These are phyloP conservation scores for Nicator chloris DNA, from an alignment of 2,113 vertebrate genomes.

Conservation along the genomic window DNA sequence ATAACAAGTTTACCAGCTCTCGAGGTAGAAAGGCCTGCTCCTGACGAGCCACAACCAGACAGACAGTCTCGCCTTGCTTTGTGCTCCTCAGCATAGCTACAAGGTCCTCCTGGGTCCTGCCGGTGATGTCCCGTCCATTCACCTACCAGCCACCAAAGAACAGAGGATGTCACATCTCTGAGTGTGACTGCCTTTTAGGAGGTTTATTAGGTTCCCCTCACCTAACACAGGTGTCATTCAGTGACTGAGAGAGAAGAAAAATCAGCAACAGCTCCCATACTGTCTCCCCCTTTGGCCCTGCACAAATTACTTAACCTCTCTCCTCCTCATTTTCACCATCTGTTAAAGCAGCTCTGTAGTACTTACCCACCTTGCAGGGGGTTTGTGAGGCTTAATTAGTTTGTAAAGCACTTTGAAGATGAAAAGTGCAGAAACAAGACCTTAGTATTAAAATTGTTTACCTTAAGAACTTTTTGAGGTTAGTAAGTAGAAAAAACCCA, in stretches of 20 bases:
- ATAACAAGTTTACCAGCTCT: conserved; percentile 86
- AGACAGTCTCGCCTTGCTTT: conserved; percentile 88
- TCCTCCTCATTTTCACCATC: conserved; percentile 6
- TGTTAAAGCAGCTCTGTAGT: background rate
- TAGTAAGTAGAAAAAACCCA: conserved; percentile 9
- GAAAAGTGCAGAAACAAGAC: conserved; percentile 18
- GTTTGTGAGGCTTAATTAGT: conserved; percentile 43
- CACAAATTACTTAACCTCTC: conserved; percentile 27
- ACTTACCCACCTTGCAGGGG: conserved; percentile 16
- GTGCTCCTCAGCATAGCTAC: conserved; percentile 94
- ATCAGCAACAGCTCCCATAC: background rate
- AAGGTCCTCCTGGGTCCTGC: conserved; percentile 90
- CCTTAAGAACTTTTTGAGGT: conserved; percentile 19
- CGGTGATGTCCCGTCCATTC: conserved; percentile 87
- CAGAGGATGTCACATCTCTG: background rate
- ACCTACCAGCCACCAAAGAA: conserved; percentile 73
- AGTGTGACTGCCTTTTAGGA: background rate
- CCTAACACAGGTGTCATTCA: background rate
- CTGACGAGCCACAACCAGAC: conserved; percentile 85
- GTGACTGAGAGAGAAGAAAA: background rate
- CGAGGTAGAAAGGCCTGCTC: conserved; percentile 91
- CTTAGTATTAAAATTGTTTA: conserved; percentile 43
- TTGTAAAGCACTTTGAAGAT: conserved; percentile 45
- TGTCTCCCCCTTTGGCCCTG: background rate
- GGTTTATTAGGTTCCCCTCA: background rate